Conservation (phyloP, 2,888 invertebrate species). For the Cephonodes hylas region DNA sequence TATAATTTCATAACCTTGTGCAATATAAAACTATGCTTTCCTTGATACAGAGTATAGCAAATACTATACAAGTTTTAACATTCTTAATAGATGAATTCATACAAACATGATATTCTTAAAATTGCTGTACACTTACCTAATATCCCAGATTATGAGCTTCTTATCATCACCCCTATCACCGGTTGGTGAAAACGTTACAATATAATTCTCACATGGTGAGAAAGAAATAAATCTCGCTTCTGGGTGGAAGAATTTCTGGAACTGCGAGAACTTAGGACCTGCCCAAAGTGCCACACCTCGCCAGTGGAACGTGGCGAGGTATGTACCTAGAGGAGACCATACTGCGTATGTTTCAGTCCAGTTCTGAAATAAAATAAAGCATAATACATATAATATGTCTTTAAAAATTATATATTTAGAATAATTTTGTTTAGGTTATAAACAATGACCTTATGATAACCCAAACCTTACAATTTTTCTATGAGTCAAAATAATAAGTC, state of each 20-base stretch:
- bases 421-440: no score
- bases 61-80: no score
- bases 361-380: slow-evolving; percentile 82
- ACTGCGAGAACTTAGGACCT: slow-evolving; percentile 94
- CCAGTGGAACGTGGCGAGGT: slow-evolving; percentile 97
- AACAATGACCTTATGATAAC: no score
- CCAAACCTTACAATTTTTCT: no score
- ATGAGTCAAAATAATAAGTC: no score
- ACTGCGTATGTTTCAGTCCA: slow-evolving; percentile 98
- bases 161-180: slow-evolving; percentile 87
- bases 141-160: slow-evolving; percentile 97
- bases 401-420: no score
- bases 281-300: slow-evolving; percentile 99
- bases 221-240: slow-evolving; percentile 98
- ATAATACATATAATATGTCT: no score
- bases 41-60: neutral
- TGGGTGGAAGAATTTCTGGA: slow-evolving; percentile 93
- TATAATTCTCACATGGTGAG: slow-evolving; percentile 98
- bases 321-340: slow-evolving; percentile 99
- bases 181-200: slow-evolving; percentile 96
- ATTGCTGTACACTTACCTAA: slow-evolving; percentile 80
- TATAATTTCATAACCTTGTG: no score
- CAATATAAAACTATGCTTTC: no score
- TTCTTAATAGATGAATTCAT: no score
- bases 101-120: no score